Base-by-base conservation (phyloP, 2,113 vertebrate genomes). In the Antennarius striatus region DNA sequence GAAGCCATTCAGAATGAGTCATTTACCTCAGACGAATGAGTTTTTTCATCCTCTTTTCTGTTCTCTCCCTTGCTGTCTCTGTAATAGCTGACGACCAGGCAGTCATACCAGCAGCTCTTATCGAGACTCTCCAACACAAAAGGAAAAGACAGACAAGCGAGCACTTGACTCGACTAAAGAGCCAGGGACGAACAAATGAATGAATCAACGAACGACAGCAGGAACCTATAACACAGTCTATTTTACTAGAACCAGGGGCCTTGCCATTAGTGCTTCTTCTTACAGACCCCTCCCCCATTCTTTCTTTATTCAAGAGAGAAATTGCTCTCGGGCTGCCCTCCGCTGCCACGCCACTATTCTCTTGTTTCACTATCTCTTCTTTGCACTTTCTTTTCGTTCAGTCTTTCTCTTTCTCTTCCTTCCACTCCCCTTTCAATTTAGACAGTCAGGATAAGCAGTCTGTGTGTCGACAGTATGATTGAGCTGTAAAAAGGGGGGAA, bases 351-450 rank as follows among this genome's bases (percentile, higher is more conserved):
- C 86, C 84, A 90, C 94, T 92, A 94, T 96, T 95, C 94, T 96
- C 92, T 71, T 68, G 81, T 92, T 30, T 75, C 73, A 51, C 82
- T 89, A 88, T 88, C 86, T 91, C 64, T 57, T 77, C 82, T 74
- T 86, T 80, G 58, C 56, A 76, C 75, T 82, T 70, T 79, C 78
- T 71, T 72, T 80, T 79, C 75, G 68, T 62, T 49, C 75, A 71
- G 62, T 79, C 92, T 85, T 81, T 82, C 74, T 78, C 39, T 93
- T 93, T 93, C 92, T 93, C 84, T 94, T 95, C 95, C 94, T 96
- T 94, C 94, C 94, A 90, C 94, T 95, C 95, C 94, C 94, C 95
- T 97, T 98, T 98, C 95, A 97, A 95, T 98, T 93, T 97, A 88
- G 94, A 93, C 86, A 93, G 92, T 94, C 94, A 93, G 96, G 95